Conservation (phyloP, 2,113 vertebrate species). For the Ceuthmochares aereus region DNA sequence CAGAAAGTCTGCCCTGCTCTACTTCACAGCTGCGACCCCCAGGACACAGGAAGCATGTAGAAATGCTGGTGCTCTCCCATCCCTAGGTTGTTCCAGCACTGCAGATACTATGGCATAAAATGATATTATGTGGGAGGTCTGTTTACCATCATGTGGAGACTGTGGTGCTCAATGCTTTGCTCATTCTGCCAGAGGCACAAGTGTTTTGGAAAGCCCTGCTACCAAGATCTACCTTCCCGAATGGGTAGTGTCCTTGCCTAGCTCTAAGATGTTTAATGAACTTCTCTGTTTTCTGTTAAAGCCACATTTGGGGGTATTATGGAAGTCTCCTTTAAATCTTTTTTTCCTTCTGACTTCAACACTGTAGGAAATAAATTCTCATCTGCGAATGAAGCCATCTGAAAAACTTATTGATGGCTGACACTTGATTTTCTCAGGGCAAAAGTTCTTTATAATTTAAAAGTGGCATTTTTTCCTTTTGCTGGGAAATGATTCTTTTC, state of each 20-base stretch:
- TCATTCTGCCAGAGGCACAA: not conserved
- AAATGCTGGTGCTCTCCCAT: not conserved
- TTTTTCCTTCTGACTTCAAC: not conserved
- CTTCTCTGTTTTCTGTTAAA: not conserved
- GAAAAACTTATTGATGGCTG: not conserved
- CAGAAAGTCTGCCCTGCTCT: not conserved
- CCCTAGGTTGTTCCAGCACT: not conserved
- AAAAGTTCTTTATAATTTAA: not conserved
- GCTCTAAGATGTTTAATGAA: not conserved
- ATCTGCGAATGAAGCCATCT: not conserved
- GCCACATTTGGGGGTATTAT: not conserved
- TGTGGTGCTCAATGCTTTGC: not conserved
- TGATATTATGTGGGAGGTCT: not conserved
- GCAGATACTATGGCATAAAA: slow-evolving; percentile 24
- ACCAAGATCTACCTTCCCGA: not conserved
- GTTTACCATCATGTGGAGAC: slow-evolving; percentile 20
- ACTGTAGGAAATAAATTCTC: not conserved
- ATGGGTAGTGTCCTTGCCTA: not conserved
- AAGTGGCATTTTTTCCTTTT: not conserved
- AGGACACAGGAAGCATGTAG: not conserved
- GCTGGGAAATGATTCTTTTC: not conserved
- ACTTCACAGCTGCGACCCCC: slow-evolving; percentile 5
- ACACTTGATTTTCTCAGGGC: not conserved
- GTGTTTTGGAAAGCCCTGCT: not conserved
- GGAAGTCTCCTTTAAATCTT: not conserved